Percentiles rank a stretch among this genome's conserved stretches.
phyloP scores from a whole-genome alignment of 1,140 invertebrate species.

The Caenorhabditis remanei region DNA sequence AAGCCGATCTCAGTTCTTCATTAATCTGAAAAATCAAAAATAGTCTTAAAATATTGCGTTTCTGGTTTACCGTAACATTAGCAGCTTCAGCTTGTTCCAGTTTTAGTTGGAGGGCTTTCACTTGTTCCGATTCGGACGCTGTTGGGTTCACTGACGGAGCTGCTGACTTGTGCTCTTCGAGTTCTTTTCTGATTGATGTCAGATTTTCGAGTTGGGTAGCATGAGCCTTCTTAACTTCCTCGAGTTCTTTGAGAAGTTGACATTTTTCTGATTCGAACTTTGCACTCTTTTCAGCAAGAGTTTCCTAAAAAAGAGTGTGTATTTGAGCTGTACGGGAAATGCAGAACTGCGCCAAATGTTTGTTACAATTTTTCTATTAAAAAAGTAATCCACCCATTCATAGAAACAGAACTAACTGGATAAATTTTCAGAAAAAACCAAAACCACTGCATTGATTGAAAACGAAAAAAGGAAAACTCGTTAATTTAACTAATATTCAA shows the following conservation, averaged over 20 bases:
- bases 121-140: slow-evolving; percentile 57
- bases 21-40: slow-evolving; percentile 47
- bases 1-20: slow-evolving; percentile 58
- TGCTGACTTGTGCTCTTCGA: slow-evolving; percentile 71
- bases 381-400: too few relatives aligned
- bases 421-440: background rate
- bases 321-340: background rate
- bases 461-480: background rate
- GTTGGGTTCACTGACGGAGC: slow-evolving; percentile 55
- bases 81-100: slow-evolving; percentile 57
- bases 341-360: too few relatives aligned
- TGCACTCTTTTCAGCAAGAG: slow-evolving; percentile 7
- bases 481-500: background rate
- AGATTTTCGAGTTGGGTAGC: slow-evolving; percentile 5
- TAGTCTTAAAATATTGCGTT: background rate
- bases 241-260: slow-evolving; percentile 59
- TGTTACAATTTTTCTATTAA: too few relatives aligned
- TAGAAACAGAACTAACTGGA: too few relatives aligned
- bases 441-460: slow-evolving; percentile 4
- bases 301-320: background rate
- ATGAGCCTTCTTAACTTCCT: slow-evolving; percentile 61
- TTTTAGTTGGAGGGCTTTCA: slow-evolving; percentile 69
- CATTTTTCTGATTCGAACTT: slow-evolving; percentile 47
- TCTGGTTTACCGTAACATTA: background rate
- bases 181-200: slow-evolving; percentile 57